Percentiles rank a stretch among this genome's conserved stretches.
These are phyloP conservation scores for Regulus satrapa DNA, from an alignment of 2,113 vertebrate species.

Conservation along the genomic window DNA sequence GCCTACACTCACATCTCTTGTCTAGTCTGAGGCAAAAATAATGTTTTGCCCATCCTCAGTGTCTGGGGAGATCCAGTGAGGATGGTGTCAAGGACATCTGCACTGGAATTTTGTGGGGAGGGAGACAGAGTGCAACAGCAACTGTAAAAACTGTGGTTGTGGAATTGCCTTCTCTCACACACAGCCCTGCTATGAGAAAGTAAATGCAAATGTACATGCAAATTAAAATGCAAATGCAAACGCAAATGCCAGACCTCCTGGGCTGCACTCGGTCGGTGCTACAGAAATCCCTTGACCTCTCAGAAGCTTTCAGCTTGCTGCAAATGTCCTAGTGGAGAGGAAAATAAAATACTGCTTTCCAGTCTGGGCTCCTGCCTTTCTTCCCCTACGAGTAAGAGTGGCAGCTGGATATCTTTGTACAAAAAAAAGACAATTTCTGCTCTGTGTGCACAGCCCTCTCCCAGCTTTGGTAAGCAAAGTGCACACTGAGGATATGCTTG, in stretches of 20 bases:
- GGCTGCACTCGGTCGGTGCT: neutral
- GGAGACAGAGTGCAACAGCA: neutral
- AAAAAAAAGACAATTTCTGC: neutral
- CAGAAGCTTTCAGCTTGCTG: neutral
- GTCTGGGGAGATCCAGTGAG: neutral
- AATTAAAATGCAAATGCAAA: constrained; percentile 30
- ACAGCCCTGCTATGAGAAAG: neutral
- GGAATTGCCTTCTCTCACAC: neutral
- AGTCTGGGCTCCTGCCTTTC: neutral
- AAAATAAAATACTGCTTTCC: neutral
- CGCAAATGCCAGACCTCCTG: neutral
- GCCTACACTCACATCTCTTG: neutral
- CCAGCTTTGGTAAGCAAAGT: neutral
- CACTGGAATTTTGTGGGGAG: neutral
- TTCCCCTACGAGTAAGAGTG: neutral
- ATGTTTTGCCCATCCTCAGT: neutral
- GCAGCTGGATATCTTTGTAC: neutral
- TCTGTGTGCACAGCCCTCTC: neutral
- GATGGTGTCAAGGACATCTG: neutral
- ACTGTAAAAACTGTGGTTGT: neutral
- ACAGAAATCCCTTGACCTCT: constrained; percentile 1
- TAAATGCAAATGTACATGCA: constrained; percentile 12
- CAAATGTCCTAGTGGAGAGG: neutral
- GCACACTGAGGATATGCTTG: neutral
- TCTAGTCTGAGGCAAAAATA: neutral